These are phyloP conservation scores for Anarrhichthys ocellatus DNA, from an alignment of 2,113 vertebrate genomes.

Conservation along the genomic window DNA sequence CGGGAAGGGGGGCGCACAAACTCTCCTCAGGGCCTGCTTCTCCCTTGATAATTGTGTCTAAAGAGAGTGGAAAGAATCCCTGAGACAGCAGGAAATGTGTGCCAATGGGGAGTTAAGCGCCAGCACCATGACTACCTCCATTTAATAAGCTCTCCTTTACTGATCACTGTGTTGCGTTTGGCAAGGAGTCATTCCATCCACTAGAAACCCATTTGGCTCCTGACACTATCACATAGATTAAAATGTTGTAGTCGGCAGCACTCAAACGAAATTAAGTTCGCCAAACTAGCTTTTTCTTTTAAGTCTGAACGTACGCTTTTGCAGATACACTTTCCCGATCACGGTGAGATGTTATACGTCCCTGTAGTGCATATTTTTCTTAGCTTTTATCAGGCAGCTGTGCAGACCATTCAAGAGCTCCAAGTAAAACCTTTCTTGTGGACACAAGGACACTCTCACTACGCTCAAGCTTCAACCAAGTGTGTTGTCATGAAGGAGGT, in stretches of 20 bases:
- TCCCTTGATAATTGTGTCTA: conserved; percentile 78
- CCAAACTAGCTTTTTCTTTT: conserved; percentile 29
- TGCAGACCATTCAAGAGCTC: background rate
- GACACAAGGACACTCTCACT: conserved; percentile 36
- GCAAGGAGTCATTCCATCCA: conserved; percentile 58
- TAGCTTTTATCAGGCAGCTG: conserved; percentile 26
- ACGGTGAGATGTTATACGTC: conserved; percentile 6
- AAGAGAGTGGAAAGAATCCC: conserved; percentile 81
- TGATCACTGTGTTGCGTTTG: conserved; percentile 69
- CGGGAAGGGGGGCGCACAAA: conserved; percentile 17
- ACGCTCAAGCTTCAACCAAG: conserved; percentile 14
- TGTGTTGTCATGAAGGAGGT: conserved; percentile 57
- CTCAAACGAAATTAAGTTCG: conserved; percentile 46
- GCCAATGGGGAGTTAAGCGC: conserved; percentile 69
- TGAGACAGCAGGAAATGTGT: conserved; percentile 76
- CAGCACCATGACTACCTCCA: conserved; percentile 67
- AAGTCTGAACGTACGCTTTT: conserved; percentile 11
- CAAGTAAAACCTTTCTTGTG: conserved; percentile 46
- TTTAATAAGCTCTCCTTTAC: conserved; percentile 69
- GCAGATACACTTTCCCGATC: conserved; percentile 29
- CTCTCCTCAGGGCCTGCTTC: conserved; percentile 72
- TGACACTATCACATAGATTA: conserved; percentile 61
- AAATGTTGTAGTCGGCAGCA: conserved; percentile 44
- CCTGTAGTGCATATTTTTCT: conserved; percentile 9
- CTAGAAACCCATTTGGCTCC: conserved; percentile 64